A percentile compares a stretch with the other conserved stretches of the same genome.
Evolutionary conservation across 2,888 invertebrate species (phyloP).

Genomic region (Amitus sp.): DNA sequence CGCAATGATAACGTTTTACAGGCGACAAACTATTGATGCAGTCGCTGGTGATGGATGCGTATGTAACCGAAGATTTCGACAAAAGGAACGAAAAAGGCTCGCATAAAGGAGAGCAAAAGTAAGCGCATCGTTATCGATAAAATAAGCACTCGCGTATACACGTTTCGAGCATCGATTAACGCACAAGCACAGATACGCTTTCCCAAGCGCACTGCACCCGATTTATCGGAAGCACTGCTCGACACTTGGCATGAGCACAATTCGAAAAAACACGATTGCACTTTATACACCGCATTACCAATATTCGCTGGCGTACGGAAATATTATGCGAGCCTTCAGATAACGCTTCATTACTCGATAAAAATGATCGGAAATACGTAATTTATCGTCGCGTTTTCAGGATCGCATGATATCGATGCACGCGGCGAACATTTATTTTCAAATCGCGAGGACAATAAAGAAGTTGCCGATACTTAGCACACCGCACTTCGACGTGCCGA

Average conservation of each 20-base stretch:
- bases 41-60: conserved; percentile 89
- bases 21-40: conserved; percentile 93
- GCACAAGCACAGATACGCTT: conserved; percentile 44
- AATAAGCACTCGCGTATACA: conserved; percentile 51
- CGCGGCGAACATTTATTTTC: conserved; percentile 7
- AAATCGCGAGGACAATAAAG: not conserved
- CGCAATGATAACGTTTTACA: too few relatives aligned
- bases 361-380: too few relatives aligned
- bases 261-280: conserved; percentile 24
- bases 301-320: not conserved
- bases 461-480: conserved; percentile 35
- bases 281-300: not conserved
- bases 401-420: too few relatives aligned
- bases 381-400: too few relatives aligned
- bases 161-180: conserved; percentile 43
- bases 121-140: conserved; percentile 68
- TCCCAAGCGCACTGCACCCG: conserved; percentile 42
- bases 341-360: too few relatives aligned
- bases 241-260: conserved; percentile 34
- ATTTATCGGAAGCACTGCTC: conserved; percentile 38
- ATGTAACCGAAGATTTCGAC: conserved; percentile 88
- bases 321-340: not conserved
- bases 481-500: conserved; percentile 48
- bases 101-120: conserved; percentile 68
- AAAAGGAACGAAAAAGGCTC: conserved; percentile 71